These are phyloP conservation scores for Lithobius niger DNA, from an alignment of 1,140 invertebrate genomes.

Conservation along the genomic window DNA sequence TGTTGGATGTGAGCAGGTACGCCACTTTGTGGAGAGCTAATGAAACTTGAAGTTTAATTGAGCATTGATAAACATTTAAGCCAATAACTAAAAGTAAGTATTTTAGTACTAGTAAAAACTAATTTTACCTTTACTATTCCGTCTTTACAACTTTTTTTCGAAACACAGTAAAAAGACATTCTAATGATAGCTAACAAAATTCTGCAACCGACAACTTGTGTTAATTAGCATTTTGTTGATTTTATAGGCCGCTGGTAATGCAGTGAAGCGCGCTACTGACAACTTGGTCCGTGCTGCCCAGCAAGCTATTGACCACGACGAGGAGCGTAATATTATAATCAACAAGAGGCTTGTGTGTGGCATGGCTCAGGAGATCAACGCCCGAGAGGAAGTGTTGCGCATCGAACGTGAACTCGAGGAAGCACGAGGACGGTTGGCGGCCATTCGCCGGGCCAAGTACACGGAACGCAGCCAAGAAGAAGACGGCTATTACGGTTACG, in stretches of 20 bases:
- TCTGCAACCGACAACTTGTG: too few species aligned
- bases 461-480: slow-evolving; percentile 11
- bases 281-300: slow-evolving; percentile 88
- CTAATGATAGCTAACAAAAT: too few species aligned
- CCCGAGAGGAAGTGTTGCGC: slow-evolving; percentile 62
- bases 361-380: slow-evolving; percentile 80
- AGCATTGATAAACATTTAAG: too few species aligned
- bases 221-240: too few species aligned
- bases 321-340: slow-evolving; percentile 75
- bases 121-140: too few species aligned
- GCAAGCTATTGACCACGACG: slow-evolving; percentile 77
- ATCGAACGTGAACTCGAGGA: slow-evolving; percentile 89
- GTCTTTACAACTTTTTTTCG: too few species aligned
- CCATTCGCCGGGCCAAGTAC: slow-evolving; percentile 37
- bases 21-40: too few species aligned
- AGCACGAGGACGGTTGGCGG: slow-evolving; percentile 67
- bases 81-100: too few species aligned
- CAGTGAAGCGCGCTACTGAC: slow-evolving; percentile 94
- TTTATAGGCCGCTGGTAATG: slow-evolving; percentile 78
- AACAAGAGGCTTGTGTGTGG: slow-evolving; percentile 85
- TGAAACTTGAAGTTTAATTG: too few species aligned
- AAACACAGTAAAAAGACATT: too few species aligned
- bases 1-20: too few species aligned
- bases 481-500: slow-evolving; percentile 14
- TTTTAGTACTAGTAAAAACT: too few species aligned